Evolutionary conservation across 2,113 vertebrate genomes (phyloP).

Genomic region (Rana temporaria): DNA sequence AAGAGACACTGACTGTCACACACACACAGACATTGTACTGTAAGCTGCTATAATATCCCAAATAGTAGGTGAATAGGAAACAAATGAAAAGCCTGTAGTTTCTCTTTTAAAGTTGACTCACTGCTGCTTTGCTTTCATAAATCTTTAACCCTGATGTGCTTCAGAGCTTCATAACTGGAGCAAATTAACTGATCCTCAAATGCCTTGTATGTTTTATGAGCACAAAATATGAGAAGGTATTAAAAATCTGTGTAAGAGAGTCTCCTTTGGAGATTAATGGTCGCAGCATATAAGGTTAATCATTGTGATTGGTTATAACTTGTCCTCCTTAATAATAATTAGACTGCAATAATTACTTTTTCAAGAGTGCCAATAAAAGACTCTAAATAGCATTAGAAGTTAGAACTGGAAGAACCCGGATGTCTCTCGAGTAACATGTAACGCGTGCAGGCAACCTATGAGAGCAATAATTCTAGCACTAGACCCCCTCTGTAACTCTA

Average conservation of each 20-base stretch:
- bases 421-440: constrained; percentile 13
- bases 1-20: too few species aligned
- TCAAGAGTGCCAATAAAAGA: constrained; percentile 29
- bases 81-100: too few species aligned
- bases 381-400: constrained; percentile 18
- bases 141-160: constrained; percentile 3
- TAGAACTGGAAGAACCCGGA: background rate
- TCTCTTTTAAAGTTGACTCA: background rate
- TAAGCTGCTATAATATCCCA: too few species aligned
- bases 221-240: constrained; percentile 25
- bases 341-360: constrained; percentile 36
- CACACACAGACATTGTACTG: too few species aligned
- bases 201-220: constrained; percentile 13
- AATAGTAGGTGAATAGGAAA: too few species aligned
- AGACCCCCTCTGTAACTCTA: too few species aligned
- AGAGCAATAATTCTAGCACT: too few species aligned
- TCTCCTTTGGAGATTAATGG: constrained; percentile 31
- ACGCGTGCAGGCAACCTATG: background rate
- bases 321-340: constrained; percentile 39
- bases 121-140: background rate
- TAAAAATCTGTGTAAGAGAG: constrained; percentile 14
- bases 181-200: constrained; percentile 19
- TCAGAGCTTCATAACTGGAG: constrained; percentile 12
- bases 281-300: constrained; percentile 33
- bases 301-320: constrained; percentile 26